A percentile compares a stretch with the other conserved stretches of the same genome.
Conservation (phyloP, 2,113 vertebrate species). For the Seriola dumerili region DNA sequence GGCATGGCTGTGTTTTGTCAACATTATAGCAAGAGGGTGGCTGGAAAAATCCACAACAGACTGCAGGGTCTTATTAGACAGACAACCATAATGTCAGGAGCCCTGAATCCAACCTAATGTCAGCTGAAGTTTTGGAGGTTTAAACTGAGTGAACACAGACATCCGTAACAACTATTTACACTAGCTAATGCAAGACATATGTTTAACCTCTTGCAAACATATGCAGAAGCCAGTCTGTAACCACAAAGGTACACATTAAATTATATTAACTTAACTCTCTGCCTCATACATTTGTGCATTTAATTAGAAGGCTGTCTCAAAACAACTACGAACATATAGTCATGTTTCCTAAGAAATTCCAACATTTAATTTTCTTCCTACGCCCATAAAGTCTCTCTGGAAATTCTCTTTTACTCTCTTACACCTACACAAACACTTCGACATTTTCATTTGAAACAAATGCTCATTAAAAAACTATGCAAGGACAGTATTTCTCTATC, state of each 20-base stretch:
- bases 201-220: constrained; percentile 3
- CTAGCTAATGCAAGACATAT: constrained; percentile 1
- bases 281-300: background rate
- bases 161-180: background rate
- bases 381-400: background rate
- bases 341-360: background rate
- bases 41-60: constrained; percentile 79
- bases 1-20: constrained; percentile 72
- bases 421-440: background rate
- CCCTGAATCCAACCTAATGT: constrained; percentile 28
- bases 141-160: constrained; percentile 41
- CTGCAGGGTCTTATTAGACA: constrained; percentile 37
- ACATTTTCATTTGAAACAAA: background rate
- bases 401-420: background rate
- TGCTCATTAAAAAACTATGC: background rate
- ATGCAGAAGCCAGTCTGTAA: background rate
- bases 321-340: background rate
- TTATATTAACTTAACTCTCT: background rate
- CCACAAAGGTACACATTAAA: background rate
- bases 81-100: constrained; percentile 52
- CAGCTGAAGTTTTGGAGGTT: constrained; percentile 34
- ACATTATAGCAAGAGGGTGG: constrained; percentile 64
- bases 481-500: constrained; percentile 17
- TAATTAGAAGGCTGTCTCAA: background rate
- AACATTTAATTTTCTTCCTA: background rate